Base-by-base conservation (phyloP, 2,888 invertebrate genomes). In the Eretmocerus hayati region DNA sequence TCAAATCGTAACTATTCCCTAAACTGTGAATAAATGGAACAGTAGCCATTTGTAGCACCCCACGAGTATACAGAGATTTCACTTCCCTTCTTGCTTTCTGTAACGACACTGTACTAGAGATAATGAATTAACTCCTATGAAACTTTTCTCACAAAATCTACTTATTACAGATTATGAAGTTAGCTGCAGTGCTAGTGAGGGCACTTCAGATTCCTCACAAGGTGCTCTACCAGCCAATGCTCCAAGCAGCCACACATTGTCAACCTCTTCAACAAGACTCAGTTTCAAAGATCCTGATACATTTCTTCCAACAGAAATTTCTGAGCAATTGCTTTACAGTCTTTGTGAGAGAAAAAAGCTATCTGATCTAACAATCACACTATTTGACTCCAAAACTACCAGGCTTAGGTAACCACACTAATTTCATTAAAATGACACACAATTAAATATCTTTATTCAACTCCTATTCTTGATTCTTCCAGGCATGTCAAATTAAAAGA, bases 311-410 rank as follows among this genome's bases (percentile, higher is more conserved):
- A 73, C 75, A 45, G 76, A 77, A 61, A 69, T 81, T 44, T 78
- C 81, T 1, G 81, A 81, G 59, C 75, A 74, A 56, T 64, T 82
- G 19, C 65, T 84, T 43, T 69, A 72, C 31, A 71, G 71, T 38
- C 71, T 84, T 30, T 76, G 78, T 52, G 75, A 79, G 54, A 79
- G 78, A 56, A 75, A 77, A 57, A 71, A 76, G 42, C 67, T 85
- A 8, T 77, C 74, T 30, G 83, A 85, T 65, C 72, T 77, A 39
- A 77, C 79, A 1, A 70, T 84, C 51, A 75, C 77, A 43, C 65
- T 84, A 39, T 84, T 83, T 65, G 75, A 78, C 58, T 73, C 78
- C 15, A 74, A 72, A 59, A 75, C 78, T 36, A 81, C 83, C 21
- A 75, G 77, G 60, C 67, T 85, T 53, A 75, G 75, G 75, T 75